Evolutionary conservation across 2,888 invertebrate species (phyloP), one percentile per base, ranked within the genome.

Genomic region (Hirtodrosophila confusa): DNA sequence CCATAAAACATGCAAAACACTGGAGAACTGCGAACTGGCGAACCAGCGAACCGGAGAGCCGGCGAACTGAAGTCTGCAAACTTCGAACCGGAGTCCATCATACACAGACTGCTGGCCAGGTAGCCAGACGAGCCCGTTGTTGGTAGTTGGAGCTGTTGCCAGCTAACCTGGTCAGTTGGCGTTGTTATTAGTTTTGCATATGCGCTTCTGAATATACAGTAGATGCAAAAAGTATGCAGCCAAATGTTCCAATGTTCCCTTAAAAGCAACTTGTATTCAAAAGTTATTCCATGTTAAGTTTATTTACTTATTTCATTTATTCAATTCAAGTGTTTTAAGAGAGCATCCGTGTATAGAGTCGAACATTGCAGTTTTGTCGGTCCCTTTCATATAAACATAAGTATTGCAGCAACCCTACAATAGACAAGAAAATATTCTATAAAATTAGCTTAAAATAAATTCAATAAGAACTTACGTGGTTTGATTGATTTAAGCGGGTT

Each of bases 1-100:
- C 80, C 69, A 83, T 86, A 82, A 82, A 82, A 83, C 84, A 82
- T 77, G 80, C 86, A 85, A 78, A 75, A 79, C 69, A 74, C 75
- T 57, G 53, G 61, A 62, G 58, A 57, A 29, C 65, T 55, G 49
- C 17, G 17, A 17, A 17, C 17, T 17, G 17, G 17, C 17, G 17
- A 17, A 17, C 17, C 17, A n/a, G n/a, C n/a, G 17, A 17, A 17
- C 17, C 17, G 17, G 44, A 47, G 31, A 45, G 29, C 61, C 31
- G 45, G 27, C 57, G 49, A 49, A 64, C 71, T 43, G 49, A 40
- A 56, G 74, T 50, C 56, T 67, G 27, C 27, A 33, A 48, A 51
- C 36, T 54, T 43, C 48, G n/a, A 7, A 24, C 12, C 54, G 45
- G 55, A 70, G 78, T 78, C 61, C 82, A 78, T 78, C 78, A 82